Base-by-base conservation (phyloP, 2,797 vertebrate genomes). In the Heliangelus exortis region DNA sequence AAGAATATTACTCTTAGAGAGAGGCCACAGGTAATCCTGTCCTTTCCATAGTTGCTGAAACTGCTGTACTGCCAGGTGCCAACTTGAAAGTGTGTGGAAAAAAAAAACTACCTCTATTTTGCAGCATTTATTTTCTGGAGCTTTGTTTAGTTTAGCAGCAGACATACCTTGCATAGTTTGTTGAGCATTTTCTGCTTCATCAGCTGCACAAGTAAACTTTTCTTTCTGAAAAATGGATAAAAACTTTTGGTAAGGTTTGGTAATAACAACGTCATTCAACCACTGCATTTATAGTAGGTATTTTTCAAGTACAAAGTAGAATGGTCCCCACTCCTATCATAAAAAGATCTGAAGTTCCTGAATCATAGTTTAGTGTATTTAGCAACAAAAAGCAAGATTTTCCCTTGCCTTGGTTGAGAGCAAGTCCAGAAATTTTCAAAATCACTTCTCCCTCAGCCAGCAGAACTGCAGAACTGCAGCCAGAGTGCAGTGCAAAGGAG, bases 131-230 rank as follows among this genome's bases (percentile, higher is more conserved):
- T 57, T 48, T 61, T 23, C 66, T 57, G 45, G 29, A 50, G 26
- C 34, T 47, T 87, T 73, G 7, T 21, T 61, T 62, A 15, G 17
- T 65, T 71, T 21, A n/a, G 67, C 43, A 86, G 33, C 34, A 94
- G 48, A 92, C 96, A 59, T 97, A 99, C 99, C 99, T 99, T 99
- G 98, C 98, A 99, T 98, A 96, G 97, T 96, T 96, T 97, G 98
- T 82, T 98, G 96, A 47, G 98, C 97, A 62, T 97, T 98, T 63
- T 96, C 96, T n/a, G 98, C 97, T 94, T 98, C 98, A 62, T 98
- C 98, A 79, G 98, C 98, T 79, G 97, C 98, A 87, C 92, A 97
- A 72, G 97, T 74, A 93, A 99, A 97, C 81, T 98, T 98, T 92
- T 98, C 97, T 98, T 98, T 99, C 99, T 99, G 97, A 86, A 97